Conservation (phyloP, 1,140 invertebrate species). For the Leptinotarsa lineolata region DNA sequence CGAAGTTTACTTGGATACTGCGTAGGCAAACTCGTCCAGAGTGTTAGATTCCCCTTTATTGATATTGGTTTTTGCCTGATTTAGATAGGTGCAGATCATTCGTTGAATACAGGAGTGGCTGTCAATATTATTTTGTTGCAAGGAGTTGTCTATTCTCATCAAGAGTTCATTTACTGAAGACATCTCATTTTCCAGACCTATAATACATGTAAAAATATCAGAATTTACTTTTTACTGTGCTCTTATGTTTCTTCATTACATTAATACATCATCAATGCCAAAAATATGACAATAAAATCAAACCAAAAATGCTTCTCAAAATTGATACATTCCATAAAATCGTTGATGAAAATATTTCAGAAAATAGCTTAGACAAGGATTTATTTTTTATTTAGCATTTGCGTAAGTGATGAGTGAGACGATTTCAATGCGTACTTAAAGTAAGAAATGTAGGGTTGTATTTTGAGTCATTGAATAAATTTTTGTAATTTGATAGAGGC, state of each 20-base stretch:
- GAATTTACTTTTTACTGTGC: not conserved
- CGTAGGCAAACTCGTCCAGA: constrained; percentile 68
- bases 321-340: too few species aligned
- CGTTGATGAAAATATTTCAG: too few species aligned
- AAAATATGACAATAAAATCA: too few species aligned
- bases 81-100: constrained; percentile 74
- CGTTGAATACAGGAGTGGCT: constrained; percentile 78
- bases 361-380: too few species aligned
- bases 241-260: not conserved
- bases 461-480: too few species aligned
- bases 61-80: constrained; percentile 68
- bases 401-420: too few species aligned
- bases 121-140: constrained; percentile 76
- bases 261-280: not conserved
- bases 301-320: too few species aligned
- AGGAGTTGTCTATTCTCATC: constrained; percentile 70
- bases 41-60: constrained; percentile 65
- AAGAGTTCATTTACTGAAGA: constrained; percentile 68
- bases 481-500: too few species aligned
- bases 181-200: constrained; percentile 67
- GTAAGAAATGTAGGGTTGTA: too few species aligned
- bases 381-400: too few species aligned
- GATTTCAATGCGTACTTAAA: too few species aligned
- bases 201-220: constrained; percentile 16
- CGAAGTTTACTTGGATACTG: constrained; percentile 63